Conservation (phyloP, 2,797 vertebrate species). For the Sebastolobus altivelis region DNA sequence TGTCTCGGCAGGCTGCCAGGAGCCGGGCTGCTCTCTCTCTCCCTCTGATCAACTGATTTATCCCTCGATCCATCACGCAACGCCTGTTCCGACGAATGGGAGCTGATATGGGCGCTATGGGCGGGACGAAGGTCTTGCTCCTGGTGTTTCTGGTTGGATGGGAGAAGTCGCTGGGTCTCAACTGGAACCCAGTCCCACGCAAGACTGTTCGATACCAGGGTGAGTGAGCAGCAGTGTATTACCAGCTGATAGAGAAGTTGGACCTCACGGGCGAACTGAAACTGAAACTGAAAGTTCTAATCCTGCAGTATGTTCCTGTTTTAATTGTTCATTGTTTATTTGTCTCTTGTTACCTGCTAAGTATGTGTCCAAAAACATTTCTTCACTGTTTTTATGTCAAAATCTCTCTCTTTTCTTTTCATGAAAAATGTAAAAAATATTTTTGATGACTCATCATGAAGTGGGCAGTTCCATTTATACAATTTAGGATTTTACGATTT, state of each 20-base stretch:
- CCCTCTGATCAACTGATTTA: constrained; percentile 57
- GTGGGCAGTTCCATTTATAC: background rate
- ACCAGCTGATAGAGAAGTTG: background rate
- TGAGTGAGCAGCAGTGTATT: constrained; percentile 66
- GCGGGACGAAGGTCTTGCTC: constrained; percentile 80
- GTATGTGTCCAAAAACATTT: background rate
- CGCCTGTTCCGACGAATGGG: constrained; percentile 38
- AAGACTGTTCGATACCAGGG: constrained; percentile 86
- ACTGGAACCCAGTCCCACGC: constrained; percentile 87
- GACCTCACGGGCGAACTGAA: background rate
- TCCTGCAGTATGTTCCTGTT: background rate
- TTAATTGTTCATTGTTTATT: background rate
- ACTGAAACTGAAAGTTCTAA: background rate
- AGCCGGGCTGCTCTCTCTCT: constrained; percentile 43
- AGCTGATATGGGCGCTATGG: constrained; percentile 71
- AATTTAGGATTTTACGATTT: too few species aligned
- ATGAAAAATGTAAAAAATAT: background rate
- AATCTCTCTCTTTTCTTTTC: background rate
- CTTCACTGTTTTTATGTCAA: background rate
- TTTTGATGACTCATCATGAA: background rate
- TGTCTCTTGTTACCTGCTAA: background rate
- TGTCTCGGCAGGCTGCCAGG: constrained; percentile 63
- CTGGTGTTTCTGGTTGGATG: constrained; percentile 81
- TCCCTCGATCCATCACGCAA: constrained; percentile 44
- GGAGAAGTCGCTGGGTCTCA: constrained; percentile 80